Conservation (phyloP, 2,888 invertebrate species). For the Papilio demoleus region DNA sequence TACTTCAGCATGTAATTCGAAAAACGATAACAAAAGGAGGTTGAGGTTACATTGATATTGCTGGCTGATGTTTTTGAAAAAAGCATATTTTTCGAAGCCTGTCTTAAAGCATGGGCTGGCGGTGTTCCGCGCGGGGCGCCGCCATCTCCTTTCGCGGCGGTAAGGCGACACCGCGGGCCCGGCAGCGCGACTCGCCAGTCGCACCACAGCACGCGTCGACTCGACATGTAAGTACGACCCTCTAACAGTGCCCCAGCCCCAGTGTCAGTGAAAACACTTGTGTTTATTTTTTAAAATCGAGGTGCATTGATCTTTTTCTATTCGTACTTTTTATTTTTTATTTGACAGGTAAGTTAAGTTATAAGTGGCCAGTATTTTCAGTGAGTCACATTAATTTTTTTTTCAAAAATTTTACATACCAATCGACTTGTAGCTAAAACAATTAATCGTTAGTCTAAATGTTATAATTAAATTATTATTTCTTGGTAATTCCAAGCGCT, state of each 20-base stretch:
- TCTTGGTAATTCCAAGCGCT: not conserved
- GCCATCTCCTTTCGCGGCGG: slow-evolving; percentile 80
- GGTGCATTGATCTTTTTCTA: slow-evolving; percentile 65
- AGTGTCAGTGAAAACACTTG: slow-evolving; percentile 66
- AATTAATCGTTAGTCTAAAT: not conserved
- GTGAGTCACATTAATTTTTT: not conserved
- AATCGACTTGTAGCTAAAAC: not conserved
- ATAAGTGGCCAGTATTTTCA: slow-evolving; percentile 48
- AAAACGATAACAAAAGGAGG: slow-evolving; percentile 32
- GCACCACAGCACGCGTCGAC: slow-evolving; percentile 83
- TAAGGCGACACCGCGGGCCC: slow-evolving; percentile 78
- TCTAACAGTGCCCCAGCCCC: slow-evolving; percentile 63
- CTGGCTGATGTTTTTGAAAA: slow-evolving; percentile 41
- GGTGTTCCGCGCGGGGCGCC: slow-evolving; percentile 69
- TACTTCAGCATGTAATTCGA: not conserved
- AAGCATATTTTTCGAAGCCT: slow-evolving; percentile 48
- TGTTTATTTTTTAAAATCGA: slow-evolving; percentile 60
- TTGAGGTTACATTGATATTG: slow-evolving; percentile 32
- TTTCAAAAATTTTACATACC: slow-evolving; percentile 10
- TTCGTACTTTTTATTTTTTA: slow-evolving; percentile 38
- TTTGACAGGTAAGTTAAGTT: slow-evolving; percentile 58
- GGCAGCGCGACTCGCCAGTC: slow-evolving; percentile 73
- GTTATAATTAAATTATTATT: not conserved
- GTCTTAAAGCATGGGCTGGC: slow-evolving; percentile 55
- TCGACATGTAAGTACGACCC: slow-evolving; percentile 81